phyloP scores from a whole-genome alignment of 2,888 invertebrate species.

The Gari tellinella region DNA sequence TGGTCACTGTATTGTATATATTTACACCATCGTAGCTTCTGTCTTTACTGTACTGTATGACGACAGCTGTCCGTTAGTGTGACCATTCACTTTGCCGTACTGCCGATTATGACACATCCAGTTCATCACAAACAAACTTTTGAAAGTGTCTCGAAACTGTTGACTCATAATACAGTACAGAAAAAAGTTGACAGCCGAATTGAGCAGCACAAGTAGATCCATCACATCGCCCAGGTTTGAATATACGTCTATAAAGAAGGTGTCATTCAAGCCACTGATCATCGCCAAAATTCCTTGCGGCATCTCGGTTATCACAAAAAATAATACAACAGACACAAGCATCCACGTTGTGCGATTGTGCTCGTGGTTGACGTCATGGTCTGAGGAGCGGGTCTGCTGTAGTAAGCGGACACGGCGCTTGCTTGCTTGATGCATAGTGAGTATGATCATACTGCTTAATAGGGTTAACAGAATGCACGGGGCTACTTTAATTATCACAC shows the following conservation, averaged over 20 bases:
- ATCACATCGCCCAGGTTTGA: slow-evolving; percentile 89
- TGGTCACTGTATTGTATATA: too few species aligned
- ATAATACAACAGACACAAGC: slow-evolving; percentile 93
- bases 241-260: slow-evolving; percentile 88
- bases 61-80: slow-evolving; percentile 34
- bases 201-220: slow-evolving; percentile 95
- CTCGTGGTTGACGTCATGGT: slow-evolving; percentile 84
- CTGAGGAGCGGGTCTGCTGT: slow-evolving; percentile 78
- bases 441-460: slow-evolving; percentile 83
- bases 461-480: slow-evolving; percentile 94
- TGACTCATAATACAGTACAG: slow-evolving; percentile 97
- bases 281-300: slow-evolving; percentile 91
- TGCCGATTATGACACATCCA: slow-evolving; percentile 46
- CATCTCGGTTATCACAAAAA: slow-evolving; percentile 95
- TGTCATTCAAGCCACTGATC: slow-evolving; percentile 86
- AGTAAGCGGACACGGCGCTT: slow-evolving; percentile 76
- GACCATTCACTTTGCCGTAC: slow-evolving; percentile 58
- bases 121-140: slow-evolving; percentile 72
- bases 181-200: slow-evolving; percentile 96
- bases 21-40: slow-evolving; percentile 72
- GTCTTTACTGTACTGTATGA: slow-evolving; percentile 72
- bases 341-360: slow-evolving; percentile 92
- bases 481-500: slow-evolving; percentile 95
- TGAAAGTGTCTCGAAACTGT: slow-evolving; percentile 90
- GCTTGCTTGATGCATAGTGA: slow-evolving; percentile 81